Evolutionary conservation across 2,888 invertebrate genomes (phyloP), one percentile per base, ranked within the genome.

Genomic region (Rutpela maculata): DNA sequence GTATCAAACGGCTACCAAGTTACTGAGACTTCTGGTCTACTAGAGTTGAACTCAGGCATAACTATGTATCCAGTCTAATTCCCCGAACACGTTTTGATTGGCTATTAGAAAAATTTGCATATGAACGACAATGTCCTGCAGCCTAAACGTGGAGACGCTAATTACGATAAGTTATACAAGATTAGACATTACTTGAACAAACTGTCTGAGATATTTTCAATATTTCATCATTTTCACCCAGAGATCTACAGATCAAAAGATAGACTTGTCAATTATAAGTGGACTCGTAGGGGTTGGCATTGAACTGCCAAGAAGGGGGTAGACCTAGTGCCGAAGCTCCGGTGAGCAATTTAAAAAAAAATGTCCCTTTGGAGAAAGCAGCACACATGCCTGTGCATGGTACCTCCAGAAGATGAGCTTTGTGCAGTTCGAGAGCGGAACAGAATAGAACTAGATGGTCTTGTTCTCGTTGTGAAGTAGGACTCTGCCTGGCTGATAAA

Each of bases 331-430:
- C 63, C 11, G 73, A 31, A 57, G 26, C 1, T 17, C 38, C 66
- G 18, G 11, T 19, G 26, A 56, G 56, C 56, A 26, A 66, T 73
- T 31, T 66, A 22, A 82, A 66, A 70, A 55, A 57, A 76, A 22
- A 76, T 55, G 76, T 80, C 56, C 78, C 83, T 11, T 43, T 60
- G 9, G 80, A 79, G 73, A 26, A 76, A 59, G 75, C 78, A 50
- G 68, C 71, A 10, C 83, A 85, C 73, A 77, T 81, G 78, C 82
- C 84, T 65, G 55, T 74, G 11, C 71, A 74, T 26, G 17, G 26
- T 18, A 78, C 35, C 10, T 70, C 74, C 12, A 38, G 74, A 55
- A 65, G 77, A 63, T 79, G 74, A 71, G 76, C 50, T 12, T 10
- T 59, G 18, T 78, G 73, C 43, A 78, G 67, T 75, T 55, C 75